phyloP scores from a whole-genome alignment of 2,113 vertebrate species.

The Erythrolamprus reginae region DNA sequence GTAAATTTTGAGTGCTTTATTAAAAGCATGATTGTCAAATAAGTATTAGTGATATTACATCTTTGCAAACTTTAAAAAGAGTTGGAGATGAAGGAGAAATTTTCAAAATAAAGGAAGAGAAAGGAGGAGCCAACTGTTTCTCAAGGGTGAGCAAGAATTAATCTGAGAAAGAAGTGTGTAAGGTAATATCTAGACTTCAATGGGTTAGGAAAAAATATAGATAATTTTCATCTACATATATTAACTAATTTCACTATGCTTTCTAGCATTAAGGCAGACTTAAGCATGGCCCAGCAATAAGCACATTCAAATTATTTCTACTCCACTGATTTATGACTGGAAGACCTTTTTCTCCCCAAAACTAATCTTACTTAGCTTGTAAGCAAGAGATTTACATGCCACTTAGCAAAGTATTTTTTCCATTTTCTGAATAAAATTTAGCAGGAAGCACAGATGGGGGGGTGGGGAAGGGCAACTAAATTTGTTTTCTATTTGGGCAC shows the following conservation, averaged over 20 bases:
- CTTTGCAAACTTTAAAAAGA: background rate
- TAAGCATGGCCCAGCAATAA: background rate
- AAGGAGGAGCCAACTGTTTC: background rate
- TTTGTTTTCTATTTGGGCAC: background rate
- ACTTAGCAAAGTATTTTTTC: background rate
- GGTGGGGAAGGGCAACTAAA: background rate
- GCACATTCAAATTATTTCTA: background rate
- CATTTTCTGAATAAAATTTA: background rate
- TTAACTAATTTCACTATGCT: background rate
- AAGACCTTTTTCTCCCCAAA: background rate
- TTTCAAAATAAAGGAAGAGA: background rate
- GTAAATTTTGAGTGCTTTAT: background rate
- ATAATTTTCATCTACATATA: background rate
- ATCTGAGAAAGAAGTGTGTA: background rate
- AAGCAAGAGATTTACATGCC: background rate
- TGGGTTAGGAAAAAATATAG: background rate
- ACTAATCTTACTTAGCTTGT: background rate
- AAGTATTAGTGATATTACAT: background rate
- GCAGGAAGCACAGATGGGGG: background rate
- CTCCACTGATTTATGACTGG: background rate
- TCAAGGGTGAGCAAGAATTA: background rate
- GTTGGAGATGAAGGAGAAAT: background rate
- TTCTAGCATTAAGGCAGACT: background rate
- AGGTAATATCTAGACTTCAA: background rate
- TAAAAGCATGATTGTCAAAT: background rate